Evolutionary conservation across 2,113 vertebrate species (phyloP).

Genomic region (Rhynchopsitta pachyrhyncha): DNA sequence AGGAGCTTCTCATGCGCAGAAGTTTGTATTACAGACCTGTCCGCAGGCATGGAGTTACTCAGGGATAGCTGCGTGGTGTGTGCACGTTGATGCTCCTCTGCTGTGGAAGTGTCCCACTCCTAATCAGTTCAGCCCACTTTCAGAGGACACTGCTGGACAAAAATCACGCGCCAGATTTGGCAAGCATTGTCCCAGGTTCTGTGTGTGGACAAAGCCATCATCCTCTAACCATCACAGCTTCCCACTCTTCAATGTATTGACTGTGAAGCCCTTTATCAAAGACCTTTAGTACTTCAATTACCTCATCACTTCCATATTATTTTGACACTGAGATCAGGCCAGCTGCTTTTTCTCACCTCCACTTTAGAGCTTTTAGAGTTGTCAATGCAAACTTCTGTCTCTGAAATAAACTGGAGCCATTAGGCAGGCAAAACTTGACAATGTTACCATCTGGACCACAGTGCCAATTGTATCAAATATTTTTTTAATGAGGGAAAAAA

Average conservation of each 20-base stretch:
- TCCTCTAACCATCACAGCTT: not conserved
- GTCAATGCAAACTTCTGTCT: not conserved
- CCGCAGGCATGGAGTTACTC: no score
- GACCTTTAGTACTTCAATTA: not conserved
- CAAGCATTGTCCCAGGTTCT: not conserved
- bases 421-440: not conserved
- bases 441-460: not conserved
- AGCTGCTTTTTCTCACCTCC: not conserved
- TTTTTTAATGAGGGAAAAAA: not conserved
- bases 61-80: fast-evolving
- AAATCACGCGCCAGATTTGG: not conserved
- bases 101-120: not conserved
- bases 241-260: no score
- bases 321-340: not conserved
- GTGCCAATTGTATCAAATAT: not conserved
- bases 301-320: not conserved
- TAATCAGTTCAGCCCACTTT: fast-evolving
- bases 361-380: not conserved
- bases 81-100: fast-evolving
- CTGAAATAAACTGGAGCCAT: not conserved
- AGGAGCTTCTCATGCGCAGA: fast-evolving
- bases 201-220: not conserved
- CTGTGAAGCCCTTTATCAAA: not conserved
- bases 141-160: not conserved
- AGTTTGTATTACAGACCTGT: no score